Percentiles rank a stretch among this genome's conserved stretches.
These are phyloP conservation scores for Schizaphis graminum DNA, from an alignment of 2,888 invertebrate genomes.

Conservation along the genomic window DNA sequence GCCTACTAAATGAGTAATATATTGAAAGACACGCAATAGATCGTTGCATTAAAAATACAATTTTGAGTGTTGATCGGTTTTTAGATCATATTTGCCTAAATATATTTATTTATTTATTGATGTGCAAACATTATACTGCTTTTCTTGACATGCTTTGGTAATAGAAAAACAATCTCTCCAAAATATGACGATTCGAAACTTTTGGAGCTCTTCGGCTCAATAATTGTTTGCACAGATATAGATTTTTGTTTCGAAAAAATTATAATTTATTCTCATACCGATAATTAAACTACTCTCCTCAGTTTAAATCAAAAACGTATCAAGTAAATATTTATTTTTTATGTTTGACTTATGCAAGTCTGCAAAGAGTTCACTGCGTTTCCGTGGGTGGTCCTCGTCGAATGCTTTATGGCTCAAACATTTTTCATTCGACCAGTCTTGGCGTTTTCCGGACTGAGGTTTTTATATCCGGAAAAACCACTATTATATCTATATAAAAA, in stretches of 20 bases:
- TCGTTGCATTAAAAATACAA: not conserved
- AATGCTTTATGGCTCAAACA: slow-evolving; percentile 25
- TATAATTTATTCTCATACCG: not conserved
- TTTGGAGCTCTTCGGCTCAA: not conserved
- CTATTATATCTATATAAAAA: not conserved
- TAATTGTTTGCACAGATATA: not conserved
- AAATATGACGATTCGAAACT: not conserved
- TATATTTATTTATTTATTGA: not conserved
- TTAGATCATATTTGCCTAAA: not conserved
- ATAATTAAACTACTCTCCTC: not conserved
- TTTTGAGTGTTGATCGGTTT: not conserved
- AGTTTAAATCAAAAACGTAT: not conserved
- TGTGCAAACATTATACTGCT: not conserved
- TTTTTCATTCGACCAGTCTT: slow-evolving; percentile 28
- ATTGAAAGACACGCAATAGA: not conserved
- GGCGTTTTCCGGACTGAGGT: not conserved
- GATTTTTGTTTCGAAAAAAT: not conserved
- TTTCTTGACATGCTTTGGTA: not conserved
- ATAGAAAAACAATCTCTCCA: not conserved
- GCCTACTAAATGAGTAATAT: not conserved
- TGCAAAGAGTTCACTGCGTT: not conserved
- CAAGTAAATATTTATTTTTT: not conserved
- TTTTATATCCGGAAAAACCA: not conserved
- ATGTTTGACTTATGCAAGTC: not conserved
- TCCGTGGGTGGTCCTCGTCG: not conserved